Evolutionary conservation across 2,113 vertebrate species (phyloP).

Genomic region (Arvicanthis niloticus): DNA sequence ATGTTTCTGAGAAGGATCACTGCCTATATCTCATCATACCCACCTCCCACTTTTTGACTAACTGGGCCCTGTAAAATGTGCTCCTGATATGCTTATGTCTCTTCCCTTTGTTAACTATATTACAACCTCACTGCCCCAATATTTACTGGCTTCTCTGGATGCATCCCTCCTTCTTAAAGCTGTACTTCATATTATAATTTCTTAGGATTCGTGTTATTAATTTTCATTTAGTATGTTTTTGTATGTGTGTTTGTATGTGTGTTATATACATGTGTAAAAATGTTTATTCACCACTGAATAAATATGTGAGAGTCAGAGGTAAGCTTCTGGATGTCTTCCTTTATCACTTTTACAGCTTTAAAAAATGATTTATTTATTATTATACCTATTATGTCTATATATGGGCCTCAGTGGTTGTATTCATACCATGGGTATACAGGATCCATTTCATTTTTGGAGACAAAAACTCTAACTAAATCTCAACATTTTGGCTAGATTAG

Average conservation of each 20-base stretch:
- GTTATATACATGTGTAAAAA: not conserved
- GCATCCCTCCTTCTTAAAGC: not conserved
- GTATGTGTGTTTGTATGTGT: not conserved
- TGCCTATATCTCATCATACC: not conserved
- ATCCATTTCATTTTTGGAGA: not conserved
- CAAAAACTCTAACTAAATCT: not conserved
- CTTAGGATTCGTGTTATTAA: not conserved
- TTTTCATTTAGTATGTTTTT: not conserved
- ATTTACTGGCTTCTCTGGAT: not conserved
- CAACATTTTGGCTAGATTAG: not conserved
- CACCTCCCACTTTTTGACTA: not conserved
- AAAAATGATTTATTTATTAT: not conserved
- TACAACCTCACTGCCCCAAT: not conserved
- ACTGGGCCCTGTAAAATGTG: not conserved
- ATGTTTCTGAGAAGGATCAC: not conserved
- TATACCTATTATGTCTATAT: not conserved
- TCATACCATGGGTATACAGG: not conserved
- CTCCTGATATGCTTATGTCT: rapidly evolving
- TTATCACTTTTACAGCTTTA: not conserved
- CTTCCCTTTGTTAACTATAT: rapidly evolving
- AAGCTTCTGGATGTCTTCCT: not conserved
- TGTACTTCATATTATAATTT: not conserved
- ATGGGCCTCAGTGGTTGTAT: not conserved
- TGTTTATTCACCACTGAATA: not conserved
- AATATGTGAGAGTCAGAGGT: not conserved